Conservation (phyloP, 2,888 invertebrate species). For the Crepidodera aurea region DNA sequence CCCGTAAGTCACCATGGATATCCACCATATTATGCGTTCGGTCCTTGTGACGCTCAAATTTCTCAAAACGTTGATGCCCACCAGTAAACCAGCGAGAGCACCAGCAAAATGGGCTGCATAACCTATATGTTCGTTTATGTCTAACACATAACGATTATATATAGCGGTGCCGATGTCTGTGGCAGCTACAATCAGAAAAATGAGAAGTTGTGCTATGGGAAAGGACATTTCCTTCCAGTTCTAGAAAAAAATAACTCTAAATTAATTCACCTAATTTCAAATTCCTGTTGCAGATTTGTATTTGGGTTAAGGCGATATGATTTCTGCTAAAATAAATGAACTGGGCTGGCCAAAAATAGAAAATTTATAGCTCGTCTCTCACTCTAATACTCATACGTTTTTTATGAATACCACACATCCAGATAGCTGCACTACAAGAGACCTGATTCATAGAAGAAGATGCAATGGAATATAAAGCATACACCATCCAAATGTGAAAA, state of each 20-base stretch:
- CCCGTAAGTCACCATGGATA: constrained; percentile 75
- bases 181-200: constrained; percentile 81
- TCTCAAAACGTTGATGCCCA: constrained; percentile 71
- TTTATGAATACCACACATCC: no score
- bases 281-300: no score
- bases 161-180: constrained; percentile 91
- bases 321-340: no score
- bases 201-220: constrained; percentile 82
- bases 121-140: constrained; percentile 80
- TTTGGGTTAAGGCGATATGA: no score
- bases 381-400: no score
- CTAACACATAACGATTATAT: constrained; percentile 82
- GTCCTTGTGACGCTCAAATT: constrained; percentile 69
- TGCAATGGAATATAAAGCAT: no score
- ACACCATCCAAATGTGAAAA: no score
- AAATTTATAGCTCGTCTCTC: no score
- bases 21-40: constrained; percentile 71
- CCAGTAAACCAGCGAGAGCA: constrained; percentile 82
- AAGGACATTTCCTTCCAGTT: constrained; percentile 98
- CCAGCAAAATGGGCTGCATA: constrained; percentile 86
- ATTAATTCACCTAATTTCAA: no score
- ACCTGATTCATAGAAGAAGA: no score
- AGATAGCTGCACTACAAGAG: no score
- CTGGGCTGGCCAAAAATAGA: no score
- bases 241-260: constrained; percentile 64